Conservation (phyloP, 2,888 invertebrate genomes). For the Lasioglossum villosulum region DNA sequence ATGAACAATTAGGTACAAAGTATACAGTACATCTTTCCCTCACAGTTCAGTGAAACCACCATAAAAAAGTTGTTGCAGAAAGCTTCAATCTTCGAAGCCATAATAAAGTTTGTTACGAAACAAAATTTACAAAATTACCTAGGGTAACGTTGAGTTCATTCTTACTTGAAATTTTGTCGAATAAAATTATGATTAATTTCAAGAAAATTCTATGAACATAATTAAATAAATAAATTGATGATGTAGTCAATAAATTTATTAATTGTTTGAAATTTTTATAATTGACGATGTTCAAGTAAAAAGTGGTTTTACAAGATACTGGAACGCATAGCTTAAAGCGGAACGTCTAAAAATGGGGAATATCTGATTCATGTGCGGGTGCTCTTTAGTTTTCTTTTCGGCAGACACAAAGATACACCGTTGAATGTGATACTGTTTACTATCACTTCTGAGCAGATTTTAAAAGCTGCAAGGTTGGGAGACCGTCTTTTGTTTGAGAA, state of each 20-base stretch:
- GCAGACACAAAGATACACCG: neutral
- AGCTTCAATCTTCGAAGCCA: no score
- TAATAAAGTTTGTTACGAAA: no score
- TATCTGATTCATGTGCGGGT: neutral
- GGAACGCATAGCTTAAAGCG: neutral
- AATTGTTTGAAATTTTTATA: neutral
- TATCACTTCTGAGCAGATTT: neutral
- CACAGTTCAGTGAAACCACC: no score
- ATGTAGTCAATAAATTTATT: no score
- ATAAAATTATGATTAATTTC: no score
- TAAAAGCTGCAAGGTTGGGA: neutral
- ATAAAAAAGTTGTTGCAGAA: no score
- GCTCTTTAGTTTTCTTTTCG: neutral
- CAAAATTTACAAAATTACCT: no score
- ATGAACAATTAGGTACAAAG: no score
- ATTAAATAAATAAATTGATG: no score
- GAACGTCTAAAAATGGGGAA: neutral
- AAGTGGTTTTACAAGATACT: neutral
- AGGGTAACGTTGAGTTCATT: no score
- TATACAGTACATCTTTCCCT: no score
- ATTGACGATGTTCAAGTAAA: neutral
- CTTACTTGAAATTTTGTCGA: no score
- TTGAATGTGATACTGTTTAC: conserved; percentile 4
- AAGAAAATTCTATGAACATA: neutral
- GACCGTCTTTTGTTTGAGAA: conserved; percentile 23